Base-by-base conservation (phyloP, 92 coral and sea anemone species). In the Ricordea florida region DNA sequence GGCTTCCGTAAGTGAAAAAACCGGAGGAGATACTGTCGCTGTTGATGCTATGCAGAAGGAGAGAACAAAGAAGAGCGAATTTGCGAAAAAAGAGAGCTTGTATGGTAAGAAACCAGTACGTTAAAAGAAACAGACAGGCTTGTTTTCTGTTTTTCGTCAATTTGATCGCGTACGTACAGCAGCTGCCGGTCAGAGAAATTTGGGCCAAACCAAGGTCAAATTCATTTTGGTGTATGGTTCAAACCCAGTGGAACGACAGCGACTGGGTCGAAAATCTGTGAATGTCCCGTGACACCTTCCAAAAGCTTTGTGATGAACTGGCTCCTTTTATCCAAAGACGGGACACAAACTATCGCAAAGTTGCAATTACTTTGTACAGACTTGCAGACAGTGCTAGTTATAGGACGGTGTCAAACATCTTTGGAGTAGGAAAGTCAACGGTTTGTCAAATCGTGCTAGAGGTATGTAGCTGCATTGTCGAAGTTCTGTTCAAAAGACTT, bases 311-410 rank as follows among this genome's bases (percentile, higher is more conserved):
- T 46, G 56, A 62, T 22, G 82, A 82, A 55, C 82, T 82, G 26
- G 56, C 75, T 20, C 81, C 72, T 48, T 35, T 26, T 41, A 34
- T 62, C 51, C 59, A 48, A 13, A 38, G 66, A 17, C 58, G 57
- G 23, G 70, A 73, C 27, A 72, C 81, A 15, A 62, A 64, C 69
- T 75, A 48, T 83, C 88, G 83, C 41, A 36, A 57, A 44, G 65
- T 82, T 53, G 88, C 82, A 26, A 74, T 74, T 15, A 47, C 82
- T 13, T 17, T 82, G 31, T 80, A 80, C 33, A 32, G 66, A 61
- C 72, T 69, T 35, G 72, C 72, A n/a, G 85, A 79, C 47, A 79
- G 78, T n/a, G 79, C 71, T 21, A 29, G 52, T n/a, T 70, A 69
- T 56, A 16, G 72, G 23, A 59, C 72, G 18, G 46, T 79, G 0